phyloP scores from a whole-genome alignment of 2,797 vertebrate species.

The Myotis pilosus region DNA sequence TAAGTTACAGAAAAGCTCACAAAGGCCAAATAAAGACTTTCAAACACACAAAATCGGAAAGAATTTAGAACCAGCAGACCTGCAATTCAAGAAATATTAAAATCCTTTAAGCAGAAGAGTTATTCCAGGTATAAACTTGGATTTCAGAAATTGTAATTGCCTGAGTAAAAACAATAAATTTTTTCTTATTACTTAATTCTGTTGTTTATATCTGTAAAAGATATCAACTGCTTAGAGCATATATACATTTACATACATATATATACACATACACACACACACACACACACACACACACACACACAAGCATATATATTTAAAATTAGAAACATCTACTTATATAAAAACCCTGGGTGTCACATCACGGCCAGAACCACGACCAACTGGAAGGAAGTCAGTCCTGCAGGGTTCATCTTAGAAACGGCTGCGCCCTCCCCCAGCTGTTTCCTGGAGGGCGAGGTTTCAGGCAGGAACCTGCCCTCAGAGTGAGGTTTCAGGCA shows the following conservation, averaged over 20 bases:
- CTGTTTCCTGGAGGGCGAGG: too few species aligned
- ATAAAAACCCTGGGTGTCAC: too few species aligned
- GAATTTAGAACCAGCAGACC: not conserved
- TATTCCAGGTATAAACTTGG: not conserved
- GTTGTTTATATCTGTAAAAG: slow-evolving; percentile 20
- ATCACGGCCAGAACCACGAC: too few species aligned
- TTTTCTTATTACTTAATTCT: slow-evolving; percentile 44
- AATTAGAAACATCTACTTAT: too few species aligned
- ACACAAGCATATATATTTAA: too few species aligned
- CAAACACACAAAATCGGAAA: not conserved
- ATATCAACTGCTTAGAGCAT: not conserved
- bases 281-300: not conserved
- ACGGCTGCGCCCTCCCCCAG: too few species aligned
- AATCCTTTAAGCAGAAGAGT: slow-evolving; percentile 26
- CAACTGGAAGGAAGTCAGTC: too few species aligned
- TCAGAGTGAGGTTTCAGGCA: too few species aligned
- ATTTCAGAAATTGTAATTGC: slow-evolving; percentile 14
- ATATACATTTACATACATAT: not conserved
- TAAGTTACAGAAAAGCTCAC: not conserved
- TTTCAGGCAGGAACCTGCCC: too few species aligned
- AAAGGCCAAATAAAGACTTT: slow-evolving; percentile 7
- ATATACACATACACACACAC: too few species aligned
- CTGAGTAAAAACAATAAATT: not conserved
- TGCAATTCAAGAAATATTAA: slow-evolving; percentile 31
- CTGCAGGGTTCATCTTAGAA: too few species aligned